phyloP scores from a whole-genome alignment of 2,113 vertebrate species.

The Vicugna pacos region DNA sequence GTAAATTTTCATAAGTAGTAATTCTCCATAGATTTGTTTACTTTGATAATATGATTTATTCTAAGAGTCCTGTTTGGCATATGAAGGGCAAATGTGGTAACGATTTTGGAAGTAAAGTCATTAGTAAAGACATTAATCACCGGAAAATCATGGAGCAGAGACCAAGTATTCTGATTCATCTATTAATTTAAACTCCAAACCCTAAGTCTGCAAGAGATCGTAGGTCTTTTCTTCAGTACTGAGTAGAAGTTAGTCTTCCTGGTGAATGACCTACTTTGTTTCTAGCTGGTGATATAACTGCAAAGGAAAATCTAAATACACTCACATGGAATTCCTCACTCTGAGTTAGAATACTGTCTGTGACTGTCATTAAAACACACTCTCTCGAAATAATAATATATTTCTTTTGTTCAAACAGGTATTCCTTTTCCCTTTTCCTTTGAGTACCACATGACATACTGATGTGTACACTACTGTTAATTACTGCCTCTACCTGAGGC shows the following conservation, averaged over 20 bases:
- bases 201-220: neutral
- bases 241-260: neutral
- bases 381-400: neutral
- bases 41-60: slow-evolving; percentile 3
- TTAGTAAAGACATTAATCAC: neutral
- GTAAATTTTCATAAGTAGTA: neutral
- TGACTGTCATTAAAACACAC: neutral
- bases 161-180: neutral
- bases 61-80: neutral
- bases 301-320: neutral
- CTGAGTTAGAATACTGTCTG: neutral
- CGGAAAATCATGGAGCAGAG: neutral
- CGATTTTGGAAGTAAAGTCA: neutral
- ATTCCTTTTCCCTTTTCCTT: neutral
- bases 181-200: neutral
- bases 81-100: neutral
- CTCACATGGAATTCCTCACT: neutral
- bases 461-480: neutral
- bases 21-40: neutral
- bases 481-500: neutral
- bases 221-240: neutral
- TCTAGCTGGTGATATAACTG: neutral
- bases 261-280: neutral
- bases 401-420: neutral
- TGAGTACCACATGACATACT: neutral